Evolutionary conservation across 2,888 invertebrate genomes (phyloP), one percentile per base, ranked within the genome.

Genomic region (Eulithis testata): DNA sequence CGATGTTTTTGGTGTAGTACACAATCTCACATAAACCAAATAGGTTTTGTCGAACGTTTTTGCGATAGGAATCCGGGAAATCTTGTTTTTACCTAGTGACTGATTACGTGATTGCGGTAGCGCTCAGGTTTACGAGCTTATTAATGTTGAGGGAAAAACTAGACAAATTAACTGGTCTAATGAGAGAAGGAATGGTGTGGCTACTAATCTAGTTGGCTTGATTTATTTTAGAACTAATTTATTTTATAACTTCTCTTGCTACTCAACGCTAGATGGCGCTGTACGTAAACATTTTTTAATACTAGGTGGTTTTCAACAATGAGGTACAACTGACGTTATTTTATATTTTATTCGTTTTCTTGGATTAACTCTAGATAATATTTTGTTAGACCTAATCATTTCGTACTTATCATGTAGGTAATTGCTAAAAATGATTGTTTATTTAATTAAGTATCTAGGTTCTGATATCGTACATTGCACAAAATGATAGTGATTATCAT

Each of bases 231-330:
- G 8, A 45, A 12, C 14, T 56, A 36, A 56, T 47, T 36, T 47
- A 8, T 11, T 47, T 14, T 31, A 40, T 9, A 4, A 40, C 40
- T 40, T 40, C 8, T 9, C 9, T 5, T 40, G 62, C 73, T 72
- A 73, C 63, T 73, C 69, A 45, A 45, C 47, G 57, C 60, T 45
- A 75, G 75, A 75, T 73, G 73, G 63, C 72, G 70, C 14, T 53
- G 47, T 27, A 21, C 3, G 27, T 49, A 12, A 52, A 11, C 11
- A 21, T 9, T 49, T 49, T 4, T 44, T n/a, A 14, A 7, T 2
- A 47, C 8, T 7, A 2, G 8, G 7, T n/a, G 4, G 21, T 21
- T 21, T 21, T 21, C 21, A 21, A 21, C 44, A 11, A 4, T 14
- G 31, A 31, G 31, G 21, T 21, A 21, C 21, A 21, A n/a, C n/a